These are phyloP conservation scores for Ctenosaura bakeri DNA, from an alignment of 2,797 vertebrate species.

Conservation along the genomic window DNA sequence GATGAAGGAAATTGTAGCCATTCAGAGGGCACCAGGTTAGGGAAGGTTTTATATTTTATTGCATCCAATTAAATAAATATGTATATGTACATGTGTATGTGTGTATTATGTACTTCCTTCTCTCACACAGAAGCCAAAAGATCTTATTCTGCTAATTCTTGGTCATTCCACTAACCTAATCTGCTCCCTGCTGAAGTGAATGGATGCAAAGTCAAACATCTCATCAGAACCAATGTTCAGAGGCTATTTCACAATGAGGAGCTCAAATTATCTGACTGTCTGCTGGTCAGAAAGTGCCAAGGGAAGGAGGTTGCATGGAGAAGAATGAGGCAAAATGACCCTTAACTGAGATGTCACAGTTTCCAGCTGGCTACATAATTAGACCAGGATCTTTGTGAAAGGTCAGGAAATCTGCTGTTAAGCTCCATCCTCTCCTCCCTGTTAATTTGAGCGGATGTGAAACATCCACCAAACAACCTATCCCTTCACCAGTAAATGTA, in stretches of 20 bases:
- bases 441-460: not conserved
- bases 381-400: conserved; percentile 4
- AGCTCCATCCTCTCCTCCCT: not conserved
- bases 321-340: not conserved
- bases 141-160: not conserved
- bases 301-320: not conserved
- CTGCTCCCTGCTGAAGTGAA: not conserved
- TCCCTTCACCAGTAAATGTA: not conserved
- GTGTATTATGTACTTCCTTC: no score
- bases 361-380: not conserved
- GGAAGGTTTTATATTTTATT: not conserved
- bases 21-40: not conserved
- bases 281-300: not conserved
- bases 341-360: not conserved
- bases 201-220: not conserved
- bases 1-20: not conserved
- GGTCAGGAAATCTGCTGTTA: not conserved
- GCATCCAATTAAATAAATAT: not conserved
- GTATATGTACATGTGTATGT: no score
- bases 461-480: not conserved
- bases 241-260: not conserved
- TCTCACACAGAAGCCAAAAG: no score
- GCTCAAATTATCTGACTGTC: not conserved
- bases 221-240: not conserved
- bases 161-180: not conserved